Conservation (phyloP, 2,888 invertebrate genomes). For the Podabrus alpinus region DNA sequence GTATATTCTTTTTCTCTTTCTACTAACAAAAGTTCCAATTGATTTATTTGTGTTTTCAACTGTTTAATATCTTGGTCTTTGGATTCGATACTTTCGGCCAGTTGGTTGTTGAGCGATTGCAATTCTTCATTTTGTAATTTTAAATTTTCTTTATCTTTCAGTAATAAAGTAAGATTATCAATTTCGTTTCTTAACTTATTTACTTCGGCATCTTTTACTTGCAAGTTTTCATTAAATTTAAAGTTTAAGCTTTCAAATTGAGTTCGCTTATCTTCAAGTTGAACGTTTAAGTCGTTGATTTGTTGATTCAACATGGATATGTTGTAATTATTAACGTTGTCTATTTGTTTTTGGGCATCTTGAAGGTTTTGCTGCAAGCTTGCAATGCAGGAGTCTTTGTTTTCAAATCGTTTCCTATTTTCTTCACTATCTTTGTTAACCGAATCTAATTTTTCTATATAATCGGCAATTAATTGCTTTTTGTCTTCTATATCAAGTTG, state of each 20-base stretch:
- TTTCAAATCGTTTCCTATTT: slow-evolving; percentile 27
- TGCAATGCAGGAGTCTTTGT: slow-evolving; percentile 21
- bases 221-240: slow-evolving; percentile 24
- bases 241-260: slow-evolving; percentile 36
- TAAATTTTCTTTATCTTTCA: slow-evolving; percentile 35
- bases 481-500: background rate
- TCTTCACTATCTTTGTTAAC: slow-evolving; percentile 27
- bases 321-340: slow-evolving; percentile 23
- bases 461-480: background rate
- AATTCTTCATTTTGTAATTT: background rate
- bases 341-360: slow-evolving; percentile 6
- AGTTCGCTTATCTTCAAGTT: slow-evolving; percentile 36
- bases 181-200: slow-evolving; percentile 11
- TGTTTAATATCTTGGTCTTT: slow-evolving; percentile 38
- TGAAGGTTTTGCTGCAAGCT: slow-evolving; percentile 11
- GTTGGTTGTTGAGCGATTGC: background rate
- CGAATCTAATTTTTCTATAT: background rate
- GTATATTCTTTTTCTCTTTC: slow-evolving; percentile 40
- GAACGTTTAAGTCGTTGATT: slow-evolving; percentile 26
- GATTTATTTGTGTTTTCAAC: slow-evolving; percentile 29
- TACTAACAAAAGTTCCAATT: slow-evolving; percentile 31
- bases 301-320: slow-evolving; percentile 35
- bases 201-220: slow-evolving; percentile 7
- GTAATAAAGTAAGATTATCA: slow-evolving; percentile 29
- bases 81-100: slow-evolving; percentile 20